Conservation (phyloP, 2,888 invertebrate genomes). For the Didymodactylos carnosus region DNA sequence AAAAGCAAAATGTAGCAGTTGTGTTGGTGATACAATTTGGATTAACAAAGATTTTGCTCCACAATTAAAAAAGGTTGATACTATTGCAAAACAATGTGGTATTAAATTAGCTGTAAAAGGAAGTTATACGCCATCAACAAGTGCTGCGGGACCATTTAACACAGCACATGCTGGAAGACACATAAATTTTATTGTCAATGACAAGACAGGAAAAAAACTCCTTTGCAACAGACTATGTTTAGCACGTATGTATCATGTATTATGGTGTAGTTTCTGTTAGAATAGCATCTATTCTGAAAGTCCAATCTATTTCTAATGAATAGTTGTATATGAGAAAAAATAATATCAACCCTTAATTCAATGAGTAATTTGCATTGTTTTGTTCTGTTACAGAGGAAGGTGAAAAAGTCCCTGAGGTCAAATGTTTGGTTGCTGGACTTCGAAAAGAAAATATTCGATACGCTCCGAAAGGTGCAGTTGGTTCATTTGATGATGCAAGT, state of each 20-base stretch:
- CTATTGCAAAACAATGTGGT: not conserved
- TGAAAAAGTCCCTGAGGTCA: not conserved
- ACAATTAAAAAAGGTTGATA: not conserved
- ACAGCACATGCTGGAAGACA: not conserved
- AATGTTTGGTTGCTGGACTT: not conserved
- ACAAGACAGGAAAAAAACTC: not conserved
- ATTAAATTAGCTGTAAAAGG: not conserved
- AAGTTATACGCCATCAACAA: too few species aligned
- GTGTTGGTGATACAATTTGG: not conserved
- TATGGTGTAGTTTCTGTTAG: too few species aligned
- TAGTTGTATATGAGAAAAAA: too few species aligned
- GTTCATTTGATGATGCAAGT: not conserved
- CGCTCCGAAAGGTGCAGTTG: not conserved
- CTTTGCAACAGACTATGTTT: not conserved
- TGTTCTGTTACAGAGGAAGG: not conserved
- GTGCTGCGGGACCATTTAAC: not conserved
- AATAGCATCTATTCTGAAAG: not conserved
- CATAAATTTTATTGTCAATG: not conserved
- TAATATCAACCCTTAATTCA: too few species aligned
- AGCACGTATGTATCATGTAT: not conserved
- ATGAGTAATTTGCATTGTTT: too few species aligned
- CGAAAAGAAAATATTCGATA: not conserved
- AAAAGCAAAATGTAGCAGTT: not conserved
- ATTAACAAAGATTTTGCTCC: not conserved
- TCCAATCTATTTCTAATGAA: too few species aligned